Evolutionary conservation across 2,888 invertebrate genomes (phyloP), one percentile per base, ranked within the genome.

Genomic region (Cantharis flavilabris): DNA sequence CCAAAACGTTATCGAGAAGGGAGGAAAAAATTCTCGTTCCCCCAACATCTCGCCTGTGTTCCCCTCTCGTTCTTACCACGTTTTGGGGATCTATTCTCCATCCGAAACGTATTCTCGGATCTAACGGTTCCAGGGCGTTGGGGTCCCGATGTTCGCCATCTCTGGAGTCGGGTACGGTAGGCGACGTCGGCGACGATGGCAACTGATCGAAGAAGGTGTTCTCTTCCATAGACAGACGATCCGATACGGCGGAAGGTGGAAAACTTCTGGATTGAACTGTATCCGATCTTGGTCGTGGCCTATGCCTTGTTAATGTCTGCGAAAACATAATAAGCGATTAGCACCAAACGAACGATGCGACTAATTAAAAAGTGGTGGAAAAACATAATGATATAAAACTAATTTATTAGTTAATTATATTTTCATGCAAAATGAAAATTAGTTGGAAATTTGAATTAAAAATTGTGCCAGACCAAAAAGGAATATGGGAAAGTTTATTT

Each of bases 1-100:
- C 97, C 79, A 96, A 92, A 14, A 96, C 93, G n/a, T 95, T 94
- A 85, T 96, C 96, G 76, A 98, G 90, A 83, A 96, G 91, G 72
- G 93, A 93, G 13, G 94, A 92, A 80, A 93, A 93, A 82, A 96
- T 95, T 80, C 96, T 91, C 67, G 90, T 90, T 18, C 93, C 92
- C 9, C 95, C 95, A 14, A 88, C 85, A 13, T 82, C 82, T n/a
- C 85, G 84, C 67, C 86, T 79, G 76, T 82, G 83, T 78, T 84
- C 83, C 62, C 74, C 63, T 89, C 89, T 89, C 88, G 89, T 69
- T 88, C 89, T 80, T 88, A 89, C 81, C 86, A 89, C 83, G 88
- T 85, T 86, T 65, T 90, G 91, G 2, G 90, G 91, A 76, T 85
- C 86, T 76, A 87, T 90, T 89, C 88, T 90, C 91, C 88, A 91